phyloP scores from a whole-genome alignment of 2,888 invertebrate genomes.

The Ichneumoninae sp. region DNA sequence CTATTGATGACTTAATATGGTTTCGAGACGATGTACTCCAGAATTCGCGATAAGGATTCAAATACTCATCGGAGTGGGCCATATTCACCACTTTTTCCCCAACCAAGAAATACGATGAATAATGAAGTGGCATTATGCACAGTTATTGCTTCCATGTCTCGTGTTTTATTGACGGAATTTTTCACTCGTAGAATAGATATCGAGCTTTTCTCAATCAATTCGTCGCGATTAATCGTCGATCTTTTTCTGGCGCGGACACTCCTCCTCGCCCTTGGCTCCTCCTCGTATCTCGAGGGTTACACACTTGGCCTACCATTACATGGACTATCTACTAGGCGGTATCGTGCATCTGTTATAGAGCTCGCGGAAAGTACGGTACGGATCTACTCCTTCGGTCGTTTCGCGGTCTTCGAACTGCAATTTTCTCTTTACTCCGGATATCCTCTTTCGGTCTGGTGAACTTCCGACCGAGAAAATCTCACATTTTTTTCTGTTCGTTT shows the following conservation, averaged over 20 bases:
- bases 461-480: neutral
- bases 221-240: neutral
- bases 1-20: too few relatives aligned
- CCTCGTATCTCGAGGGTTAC: conserved; percentile 8
- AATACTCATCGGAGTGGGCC: too few relatives aligned
- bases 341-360: neutral
- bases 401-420: neutral
- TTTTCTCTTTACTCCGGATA: neutral
- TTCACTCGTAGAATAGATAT: neutral
- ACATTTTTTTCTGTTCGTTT: neutral
- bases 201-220: too few relatives aligned
- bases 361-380: neutral
- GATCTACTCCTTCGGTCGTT: conserved; percentile 1
- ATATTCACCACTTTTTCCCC: neutral
- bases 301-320: neutral
- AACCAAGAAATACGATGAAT: neutral
- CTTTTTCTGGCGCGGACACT: neutral
- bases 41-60: too few relatives aligned
- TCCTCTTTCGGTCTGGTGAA: neutral
- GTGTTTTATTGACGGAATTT: neutral
- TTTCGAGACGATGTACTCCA: too few relatives aligned
- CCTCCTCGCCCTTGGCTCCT: neutral
- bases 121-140: neutral
- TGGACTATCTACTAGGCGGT: neutral
- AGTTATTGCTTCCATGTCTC: neutral